Evolutionary conservation across 2,888 invertebrate genomes (phyloP).

Genomic region (Hipparchia sbordonii): DNA sequence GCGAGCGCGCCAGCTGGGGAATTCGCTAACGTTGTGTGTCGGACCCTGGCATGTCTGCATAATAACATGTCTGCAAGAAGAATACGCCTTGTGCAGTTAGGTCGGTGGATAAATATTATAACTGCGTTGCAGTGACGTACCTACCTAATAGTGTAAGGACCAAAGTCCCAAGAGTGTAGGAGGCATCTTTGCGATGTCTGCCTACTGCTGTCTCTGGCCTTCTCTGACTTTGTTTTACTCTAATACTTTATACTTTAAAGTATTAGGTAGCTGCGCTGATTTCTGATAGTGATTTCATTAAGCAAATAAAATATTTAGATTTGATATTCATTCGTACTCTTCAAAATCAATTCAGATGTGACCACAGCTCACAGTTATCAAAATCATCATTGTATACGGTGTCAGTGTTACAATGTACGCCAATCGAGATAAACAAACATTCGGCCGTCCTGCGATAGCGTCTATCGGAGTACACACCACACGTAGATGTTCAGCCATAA

Average conservation of each 20-base stretch:
- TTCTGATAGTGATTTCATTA: background rate
- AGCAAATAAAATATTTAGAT: background rate
- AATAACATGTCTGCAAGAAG: no score
- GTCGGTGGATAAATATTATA: no score
- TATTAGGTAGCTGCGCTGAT: background rate
- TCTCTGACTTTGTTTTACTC: no score
- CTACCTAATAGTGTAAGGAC: no score
- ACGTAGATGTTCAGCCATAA: conserved; percentile 34
- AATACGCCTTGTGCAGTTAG: no score
- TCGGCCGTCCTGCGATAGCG: conserved; percentile 18
- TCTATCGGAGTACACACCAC: conserved; percentile 30
- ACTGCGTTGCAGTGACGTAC: no score
- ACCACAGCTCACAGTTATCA: background rate
- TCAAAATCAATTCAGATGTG: background rate
- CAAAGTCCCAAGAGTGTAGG: no score
- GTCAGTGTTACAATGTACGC: background rate
- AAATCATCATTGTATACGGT: background rate
- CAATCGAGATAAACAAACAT: conserved; percentile 22
- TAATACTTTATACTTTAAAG: no score
- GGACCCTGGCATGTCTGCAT: no score
- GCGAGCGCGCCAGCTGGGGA: conserved; percentile 9
- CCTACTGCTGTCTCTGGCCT: no score
- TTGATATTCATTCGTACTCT: no score
- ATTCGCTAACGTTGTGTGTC: background rate
- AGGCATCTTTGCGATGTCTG: no score